These are phyloP conservation scores for Procavia capensis DNA, from an alignment of 2,113 vertebrate genomes.

Conservation along the genomic window DNA sequence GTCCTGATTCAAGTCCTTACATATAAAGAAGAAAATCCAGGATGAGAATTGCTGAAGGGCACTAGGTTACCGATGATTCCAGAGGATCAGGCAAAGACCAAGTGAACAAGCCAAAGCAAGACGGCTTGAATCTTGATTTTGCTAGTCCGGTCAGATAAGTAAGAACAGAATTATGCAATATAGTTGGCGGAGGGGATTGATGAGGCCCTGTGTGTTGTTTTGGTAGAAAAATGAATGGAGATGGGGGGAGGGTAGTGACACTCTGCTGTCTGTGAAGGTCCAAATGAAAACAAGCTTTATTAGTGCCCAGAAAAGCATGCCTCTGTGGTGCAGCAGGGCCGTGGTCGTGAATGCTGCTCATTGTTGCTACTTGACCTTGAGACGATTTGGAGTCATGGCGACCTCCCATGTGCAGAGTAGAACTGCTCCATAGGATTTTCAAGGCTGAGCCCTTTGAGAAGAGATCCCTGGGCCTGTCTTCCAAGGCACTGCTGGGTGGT, in stretches of 20 bases:
- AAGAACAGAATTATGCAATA: constrained; percentile 49
- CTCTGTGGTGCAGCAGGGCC: not conserved
- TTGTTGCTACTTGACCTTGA: not conserved
- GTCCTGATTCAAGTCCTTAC: constrained; percentile 31
- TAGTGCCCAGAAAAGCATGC: not conserved
- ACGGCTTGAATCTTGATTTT: constrained; percentile 21
- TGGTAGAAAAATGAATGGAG: constrained; percentile 42
- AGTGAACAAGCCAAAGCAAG: constrained; percentile 62
- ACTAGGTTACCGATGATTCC: constrained; percentile 25
- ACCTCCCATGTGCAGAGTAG: not conserved
- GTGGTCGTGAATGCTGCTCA: not conserved
- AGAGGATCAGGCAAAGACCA: constrained; percentile 55
- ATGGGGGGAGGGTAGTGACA: not conserved
- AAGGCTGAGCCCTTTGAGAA: not conserved
- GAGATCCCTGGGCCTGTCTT: not conserved
- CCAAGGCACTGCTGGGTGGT: too few species aligned
- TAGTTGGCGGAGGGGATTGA: not conserved
- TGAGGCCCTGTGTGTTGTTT: constrained; percentile 51
- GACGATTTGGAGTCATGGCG: not conserved
- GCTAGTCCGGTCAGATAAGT: constrained; percentile 56
- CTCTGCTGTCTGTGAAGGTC: not conserved
- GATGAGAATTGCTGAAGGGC: constrained; percentile 17
- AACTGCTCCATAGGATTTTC: not conserved
- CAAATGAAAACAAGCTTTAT: not conserved
- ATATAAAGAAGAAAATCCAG: constrained; percentile 23